Conservation (phyloP, 1,140 invertebrate species). For the Tetraneura akinire region DNA sequence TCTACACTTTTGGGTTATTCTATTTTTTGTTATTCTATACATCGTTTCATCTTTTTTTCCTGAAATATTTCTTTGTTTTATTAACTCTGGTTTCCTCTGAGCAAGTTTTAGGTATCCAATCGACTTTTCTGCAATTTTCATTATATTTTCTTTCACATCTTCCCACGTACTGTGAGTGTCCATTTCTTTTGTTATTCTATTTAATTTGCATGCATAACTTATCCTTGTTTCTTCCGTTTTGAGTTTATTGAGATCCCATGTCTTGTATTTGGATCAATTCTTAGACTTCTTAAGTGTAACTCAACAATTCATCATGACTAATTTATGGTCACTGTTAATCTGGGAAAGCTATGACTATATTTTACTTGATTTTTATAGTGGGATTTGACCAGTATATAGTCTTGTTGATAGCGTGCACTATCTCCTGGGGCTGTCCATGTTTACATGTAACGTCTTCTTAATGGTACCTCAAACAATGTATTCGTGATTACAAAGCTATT, state of each 20-base stretch:
- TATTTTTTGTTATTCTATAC: not conserved
- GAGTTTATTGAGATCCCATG: conserved; percentile 16
- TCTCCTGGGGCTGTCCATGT: not conserved
- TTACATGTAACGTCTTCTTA: conserved; percentile 1
- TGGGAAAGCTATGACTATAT: conserved; percentile 35
- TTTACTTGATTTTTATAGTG: conserved; percentile 45
- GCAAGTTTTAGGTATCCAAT: conserved; percentile 15
- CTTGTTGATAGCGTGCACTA: conserved; percentile 20
- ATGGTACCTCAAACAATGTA: not conserved
- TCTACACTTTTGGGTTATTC: not conserved
- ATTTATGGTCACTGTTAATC: not conserved
- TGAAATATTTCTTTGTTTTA: conserved; percentile 1
- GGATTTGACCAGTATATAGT: conserved; percentile 28
- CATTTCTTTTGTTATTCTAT: not conserved
- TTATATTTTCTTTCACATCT: not conserved
- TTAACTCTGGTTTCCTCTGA: not conserved
- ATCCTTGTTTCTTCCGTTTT: conserved; percentile 1
- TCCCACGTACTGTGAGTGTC: not conserved
- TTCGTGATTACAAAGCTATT: conserved; percentile 15
- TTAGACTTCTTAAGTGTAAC: conserved; percentile 4
- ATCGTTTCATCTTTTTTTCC: not conserved
- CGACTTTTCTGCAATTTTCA: not conserved
- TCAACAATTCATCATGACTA: no score
- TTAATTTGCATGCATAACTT: not conserved
- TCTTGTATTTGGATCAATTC: not conserved